A percentile compares a stretch with the other conserved stretches of the same genome.
phyloP scores from a whole-genome alignment of 2,797 vertebrate genomes.

The Myotis planiceps region DNA sequence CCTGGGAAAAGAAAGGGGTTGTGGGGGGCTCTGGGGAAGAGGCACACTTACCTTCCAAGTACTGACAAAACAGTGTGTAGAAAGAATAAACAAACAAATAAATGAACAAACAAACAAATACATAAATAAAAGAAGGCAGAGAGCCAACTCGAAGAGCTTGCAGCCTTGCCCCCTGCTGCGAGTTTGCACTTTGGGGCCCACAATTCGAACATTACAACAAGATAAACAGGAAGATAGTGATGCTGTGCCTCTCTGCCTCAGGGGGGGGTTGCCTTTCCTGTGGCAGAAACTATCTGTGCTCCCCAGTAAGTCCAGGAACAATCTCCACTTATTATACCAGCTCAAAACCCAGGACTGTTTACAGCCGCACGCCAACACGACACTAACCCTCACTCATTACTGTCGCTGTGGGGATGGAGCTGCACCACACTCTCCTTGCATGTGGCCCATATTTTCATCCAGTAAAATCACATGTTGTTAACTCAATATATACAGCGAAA shows the following conservation, averaged over 20 bases:
- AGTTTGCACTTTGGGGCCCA: slow-evolving; percentile 63
- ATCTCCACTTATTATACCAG: slow-evolving; percentile 85
- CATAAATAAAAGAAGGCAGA: slow-evolving; percentile 72
- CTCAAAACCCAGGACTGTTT: slow-evolving; percentile 84
- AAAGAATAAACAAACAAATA: slow-evolving; percentile 58
- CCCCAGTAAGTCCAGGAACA: slow-evolving; percentile 84
- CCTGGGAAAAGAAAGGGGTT: neutral
- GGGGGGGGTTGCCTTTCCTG: slow-evolving; percentile 74
- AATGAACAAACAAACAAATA: neutral
- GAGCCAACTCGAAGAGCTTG: slow-evolving; percentile 24
- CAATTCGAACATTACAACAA: slow-evolving; percentile 76
- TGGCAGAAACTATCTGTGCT: slow-evolving; percentile 80
- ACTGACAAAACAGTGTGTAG: slow-evolving; percentile 61
- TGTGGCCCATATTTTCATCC: slow-evolving; percentile 86
- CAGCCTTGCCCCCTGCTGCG: slow-evolving; percentile 40
- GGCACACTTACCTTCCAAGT: slow-evolving; percentile 55
- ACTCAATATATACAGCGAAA: slow-evolving; percentile 84
- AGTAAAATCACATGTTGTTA: slow-evolving; percentile 86
- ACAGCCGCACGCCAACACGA: slow-evolving; percentile 82
- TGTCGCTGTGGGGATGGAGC: slow-evolving; percentile 85
- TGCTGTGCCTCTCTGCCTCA: neutral
- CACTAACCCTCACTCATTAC: slow-evolving; percentile 86
- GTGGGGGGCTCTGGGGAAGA: neutral
- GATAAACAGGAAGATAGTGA: slow-evolving; percentile 64
- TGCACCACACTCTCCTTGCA: slow-evolving; percentile 80